phyloP scores from a whole-genome alignment of 2,797 vertebrate species.

The Cetoscarus ocellatus region DNA sequence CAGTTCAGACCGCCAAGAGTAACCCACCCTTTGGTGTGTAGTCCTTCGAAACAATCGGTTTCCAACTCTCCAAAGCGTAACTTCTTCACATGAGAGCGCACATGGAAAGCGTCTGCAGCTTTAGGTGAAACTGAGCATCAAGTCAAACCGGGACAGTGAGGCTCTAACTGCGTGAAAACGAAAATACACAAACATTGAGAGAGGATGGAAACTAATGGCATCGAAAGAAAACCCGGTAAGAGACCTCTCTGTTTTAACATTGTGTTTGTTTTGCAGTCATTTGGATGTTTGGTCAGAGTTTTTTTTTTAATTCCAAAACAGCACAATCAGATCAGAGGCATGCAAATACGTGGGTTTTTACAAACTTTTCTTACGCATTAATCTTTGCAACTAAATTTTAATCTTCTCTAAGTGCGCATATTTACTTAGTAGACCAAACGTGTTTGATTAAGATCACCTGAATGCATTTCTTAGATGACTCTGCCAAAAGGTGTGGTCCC shows the following conservation, averaged over 20 bases:
- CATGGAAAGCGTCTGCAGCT: constrained; percentile 42
- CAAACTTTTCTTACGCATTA: neutral
- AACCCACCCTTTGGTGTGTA: constrained; percentile 25
- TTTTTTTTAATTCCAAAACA: neutral
- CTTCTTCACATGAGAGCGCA: neutral
- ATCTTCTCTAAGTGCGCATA: fast-evolving
- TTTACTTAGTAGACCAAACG: neutral
- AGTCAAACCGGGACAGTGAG: constrained; percentile 1
- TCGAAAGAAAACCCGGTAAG: constrained; percentile 65
- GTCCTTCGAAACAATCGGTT: neutral
- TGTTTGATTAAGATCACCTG: neutral
- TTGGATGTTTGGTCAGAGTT: neutral
- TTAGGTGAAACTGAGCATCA: constrained; percentile 22
- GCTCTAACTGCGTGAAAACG: neutral
- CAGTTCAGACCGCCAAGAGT: constrained; percentile 16
- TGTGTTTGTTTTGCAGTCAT: neutral
- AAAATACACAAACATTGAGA: neutral
- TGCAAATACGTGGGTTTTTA: neutral
- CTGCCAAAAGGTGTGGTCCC: constrained; percentile 64
- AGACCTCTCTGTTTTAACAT: neutral
- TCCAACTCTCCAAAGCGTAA: neutral
- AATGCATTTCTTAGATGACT: neutral
- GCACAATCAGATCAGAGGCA: neutral
- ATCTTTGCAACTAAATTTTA: neutral
- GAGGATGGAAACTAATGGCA: constrained; percentile 74